Base-by-base conservation (phyloP, 1,140 invertebrate species). In the honey bee (Apis mellifera) region DNA sequence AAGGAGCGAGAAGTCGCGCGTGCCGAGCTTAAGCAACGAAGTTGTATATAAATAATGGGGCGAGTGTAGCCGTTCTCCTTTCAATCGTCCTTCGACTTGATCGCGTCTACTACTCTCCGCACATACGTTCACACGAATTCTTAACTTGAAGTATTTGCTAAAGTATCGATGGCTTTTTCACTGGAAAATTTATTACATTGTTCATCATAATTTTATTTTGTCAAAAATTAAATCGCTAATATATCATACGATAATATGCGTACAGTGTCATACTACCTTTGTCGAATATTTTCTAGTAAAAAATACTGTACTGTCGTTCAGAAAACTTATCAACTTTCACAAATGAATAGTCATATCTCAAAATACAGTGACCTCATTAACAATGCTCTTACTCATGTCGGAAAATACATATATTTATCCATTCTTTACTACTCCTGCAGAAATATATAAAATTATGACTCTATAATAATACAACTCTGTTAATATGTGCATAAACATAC, bases 61-160 rank as follows among this genome's bases (percentile, higher is more conserved):
- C 71, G 74, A 78, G 55, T 57, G 64, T 78, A 74, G 76, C 85
- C 89, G 89, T 89, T 90, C 89, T 90, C 90, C 89, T 90, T 90
- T 90, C 88, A 71, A 87, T 88, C 78, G 90, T 89, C 90, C 89
- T 89, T 89, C 90, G 72, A 84, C 82, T 79, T 84, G 59, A 83
- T 69, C 73, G 55, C 72, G 59, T 75, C 26, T 76, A 76, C 74
- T 64, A 76, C 74, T 64, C 42, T 50, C 52, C 2, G 73, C 48
- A 59, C 32, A 52, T 69, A 75, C 73, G 65, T 80, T 60, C 60
- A 59, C 72, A 32, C 78, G 71, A 74, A 76, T 84, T 88, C 68
- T 87, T 77, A 68, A 52, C 42, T 32, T 0, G 9, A 13, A 48
- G 21, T 48, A 32, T 32, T 48, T 12, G 50, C 26, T 15, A 8